Base-by-base conservation (phyloP, 1,140 invertebrate genomes). In the Portunus trituberculatus region DNA sequence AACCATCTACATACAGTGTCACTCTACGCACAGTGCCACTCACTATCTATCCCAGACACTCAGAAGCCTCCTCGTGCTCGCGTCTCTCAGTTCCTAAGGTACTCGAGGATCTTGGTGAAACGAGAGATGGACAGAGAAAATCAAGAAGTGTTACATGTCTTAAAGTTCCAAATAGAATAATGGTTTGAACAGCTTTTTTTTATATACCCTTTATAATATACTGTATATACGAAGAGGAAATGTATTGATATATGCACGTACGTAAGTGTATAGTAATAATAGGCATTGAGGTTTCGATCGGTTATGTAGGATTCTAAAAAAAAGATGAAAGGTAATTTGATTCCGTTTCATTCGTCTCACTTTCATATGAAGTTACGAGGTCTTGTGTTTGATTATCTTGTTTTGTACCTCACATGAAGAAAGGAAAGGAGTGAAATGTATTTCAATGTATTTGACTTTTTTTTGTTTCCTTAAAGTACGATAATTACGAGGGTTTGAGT, bases 271-370 rank as follows among this genome's bases (percentile, higher is more conserved):
- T n/a, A 76, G 20, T 25, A n/a, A 76, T n/a, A 20, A 76, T 76
- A 76, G 67, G 67, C 20, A 76, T 76, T n/a, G n/a, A n/a, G n/a
- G n/a, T 25, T 76, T 76, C 67, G 67, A 76, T 76, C 67, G 20
- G 12, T n/a, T n/a, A 76, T n/a, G 6, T 76, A 76, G 0, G 4
- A 76, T 76, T n/a, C 25, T 76, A 76, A 76, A 76, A 76, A 76
- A 59, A 7, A 52, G 14, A 52, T 6, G 48, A 7, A 52, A 14
- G 52, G 10, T 76, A 7, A 25, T 76, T 76, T 76, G 67, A 76
- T 76, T 76, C 67, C 67, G 67, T 76, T 76, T 76, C 67, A n/a
- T n/a, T 76, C 67, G 25, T 76, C 20, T 76, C 67, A 76, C 67
- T 76, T 76, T 76, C 6, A 25, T 8, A 20, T 20, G 52, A 20